phyloP scores from a whole-genome alignment of 2,113 vertebrate genomes.

The Scopus umbretta region DNA sequence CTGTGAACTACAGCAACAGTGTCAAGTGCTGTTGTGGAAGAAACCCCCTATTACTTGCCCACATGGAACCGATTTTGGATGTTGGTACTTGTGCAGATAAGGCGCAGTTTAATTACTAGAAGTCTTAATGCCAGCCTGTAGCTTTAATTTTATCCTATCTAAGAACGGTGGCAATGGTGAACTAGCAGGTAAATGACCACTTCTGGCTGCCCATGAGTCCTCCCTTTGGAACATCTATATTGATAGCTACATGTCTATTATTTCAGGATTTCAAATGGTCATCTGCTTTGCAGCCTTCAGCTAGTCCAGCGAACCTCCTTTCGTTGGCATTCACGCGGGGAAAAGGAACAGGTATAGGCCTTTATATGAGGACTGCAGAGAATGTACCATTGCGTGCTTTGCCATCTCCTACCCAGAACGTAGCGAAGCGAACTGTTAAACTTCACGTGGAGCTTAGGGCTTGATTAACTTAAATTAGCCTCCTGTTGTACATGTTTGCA shows the following conservation, averaged over 20 bases:
- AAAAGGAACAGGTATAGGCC: not conserved
- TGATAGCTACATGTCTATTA: not conserved
- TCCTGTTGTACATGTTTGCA: not conserved
- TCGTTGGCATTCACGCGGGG: not conserved
- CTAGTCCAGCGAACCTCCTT: not conserved
- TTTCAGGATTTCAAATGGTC: not conserved
- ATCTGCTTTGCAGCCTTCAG: not conserved
- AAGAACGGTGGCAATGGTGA: not conserved
- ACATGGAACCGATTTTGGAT: not conserved
- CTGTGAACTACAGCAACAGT: not conserved
- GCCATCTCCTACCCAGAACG: not conserved
- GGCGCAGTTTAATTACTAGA: not conserved
- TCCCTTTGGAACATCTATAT: not conserved
- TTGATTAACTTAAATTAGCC: slow-evolving; percentile 22
- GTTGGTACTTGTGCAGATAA: not conserved
- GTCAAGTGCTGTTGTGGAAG: not conserved
- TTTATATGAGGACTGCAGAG: not conserved
- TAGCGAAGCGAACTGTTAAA: not conserved
- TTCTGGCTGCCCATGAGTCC: not conserved
- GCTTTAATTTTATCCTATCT: not conserved
- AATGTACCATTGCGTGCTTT: not conserved
- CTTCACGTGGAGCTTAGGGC: not conserved
- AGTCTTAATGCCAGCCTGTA: not conserved
- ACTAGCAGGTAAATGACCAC: not conserved
- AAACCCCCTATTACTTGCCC: accelerated